Conservation (phyloP, 2,113 vertebrate genomes). For the Mandrillus leucophaeus region DNA sequence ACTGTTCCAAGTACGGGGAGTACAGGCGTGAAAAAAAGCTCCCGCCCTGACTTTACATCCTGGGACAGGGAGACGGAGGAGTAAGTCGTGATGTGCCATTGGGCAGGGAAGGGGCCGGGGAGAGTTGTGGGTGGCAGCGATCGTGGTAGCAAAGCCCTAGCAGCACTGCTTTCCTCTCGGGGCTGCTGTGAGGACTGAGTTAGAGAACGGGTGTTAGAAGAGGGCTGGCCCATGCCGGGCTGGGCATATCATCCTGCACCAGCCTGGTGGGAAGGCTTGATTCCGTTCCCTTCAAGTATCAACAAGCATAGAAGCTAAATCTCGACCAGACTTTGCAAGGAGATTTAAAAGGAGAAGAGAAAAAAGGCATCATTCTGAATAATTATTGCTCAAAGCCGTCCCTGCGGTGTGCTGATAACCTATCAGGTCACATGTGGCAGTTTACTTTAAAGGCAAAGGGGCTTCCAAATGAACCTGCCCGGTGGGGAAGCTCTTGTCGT, state of each 20-base stretch:
- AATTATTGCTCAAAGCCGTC: background rate
- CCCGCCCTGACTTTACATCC: background rate
- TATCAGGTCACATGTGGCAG: background rate
- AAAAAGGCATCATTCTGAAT: background rate
- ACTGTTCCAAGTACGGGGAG: background rate
- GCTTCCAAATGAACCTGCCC: background rate
- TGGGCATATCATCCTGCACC: background rate
- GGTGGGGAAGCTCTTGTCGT: background rate
- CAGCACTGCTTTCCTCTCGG: rapidly evolving
- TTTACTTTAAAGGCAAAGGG: background rate
- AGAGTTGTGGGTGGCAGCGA: rapidly evolving
- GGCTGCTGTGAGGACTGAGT: background rate
- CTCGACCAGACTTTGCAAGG: background rate
- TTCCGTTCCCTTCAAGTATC: background rate
- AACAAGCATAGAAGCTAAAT: background rate
- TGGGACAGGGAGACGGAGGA: background rate
- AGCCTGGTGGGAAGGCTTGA: background rate
- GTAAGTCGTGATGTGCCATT: background rate
- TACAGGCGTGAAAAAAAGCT: background rate
- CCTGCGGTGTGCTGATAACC: background rate
- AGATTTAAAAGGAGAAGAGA: background rate
- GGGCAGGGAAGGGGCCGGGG: background rate
- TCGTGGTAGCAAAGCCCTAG: background rate
- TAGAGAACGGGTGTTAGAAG: background rate
- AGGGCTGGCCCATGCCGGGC: background rate